phyloP scores from a whole-genome alignment of 1,140 invertebrate species.

The Goniozus legneri region DNA sequence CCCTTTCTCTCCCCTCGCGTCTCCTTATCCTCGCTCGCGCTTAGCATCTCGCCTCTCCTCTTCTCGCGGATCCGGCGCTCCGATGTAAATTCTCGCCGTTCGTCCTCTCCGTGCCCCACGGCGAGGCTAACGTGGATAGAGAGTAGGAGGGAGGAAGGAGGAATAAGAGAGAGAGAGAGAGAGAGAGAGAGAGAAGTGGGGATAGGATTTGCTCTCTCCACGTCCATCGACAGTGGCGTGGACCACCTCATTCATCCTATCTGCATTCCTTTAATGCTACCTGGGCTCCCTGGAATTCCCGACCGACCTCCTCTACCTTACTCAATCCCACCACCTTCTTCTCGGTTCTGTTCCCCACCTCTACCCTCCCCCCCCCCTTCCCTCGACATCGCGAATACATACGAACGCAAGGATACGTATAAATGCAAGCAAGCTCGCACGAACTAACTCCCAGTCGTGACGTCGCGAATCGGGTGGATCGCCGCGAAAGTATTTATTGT shows the following conservation, averaged over 20 bases:
- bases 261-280: conserved; percentile 50
- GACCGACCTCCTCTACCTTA: neutral
- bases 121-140: neutral
- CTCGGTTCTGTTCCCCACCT: too few species aligned
- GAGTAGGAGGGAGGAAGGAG: neutral
- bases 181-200: too few species aligned
- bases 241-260: conserved; percentile 51
- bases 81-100: too few species aligned
- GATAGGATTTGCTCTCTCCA: conserved; percentile 20
- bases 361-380: conserved; percentile 2
- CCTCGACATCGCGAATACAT: neutral
- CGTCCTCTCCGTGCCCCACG: neutral
- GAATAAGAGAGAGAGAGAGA: neutral
- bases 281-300: conserved; percentile 46
- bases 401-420: too few species aligned
- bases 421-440: too few species aligned
- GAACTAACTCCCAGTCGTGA: too few species aligned
- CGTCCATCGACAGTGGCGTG: conserved; percentile 37
- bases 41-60: neutral
- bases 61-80: neutral
- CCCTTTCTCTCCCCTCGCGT: conserved; percentile 10
- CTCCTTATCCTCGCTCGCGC: neutral
- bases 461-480: conserved; percentile 5
- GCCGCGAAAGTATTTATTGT: conserved; percentile 11
- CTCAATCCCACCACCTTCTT: too few species aligned